A percentile compares a stretch with the other conserved stretches of the same genome.
Conservation (phyloP, 2,797 vertebrate species). For the Chrosomus eos region DNA sequence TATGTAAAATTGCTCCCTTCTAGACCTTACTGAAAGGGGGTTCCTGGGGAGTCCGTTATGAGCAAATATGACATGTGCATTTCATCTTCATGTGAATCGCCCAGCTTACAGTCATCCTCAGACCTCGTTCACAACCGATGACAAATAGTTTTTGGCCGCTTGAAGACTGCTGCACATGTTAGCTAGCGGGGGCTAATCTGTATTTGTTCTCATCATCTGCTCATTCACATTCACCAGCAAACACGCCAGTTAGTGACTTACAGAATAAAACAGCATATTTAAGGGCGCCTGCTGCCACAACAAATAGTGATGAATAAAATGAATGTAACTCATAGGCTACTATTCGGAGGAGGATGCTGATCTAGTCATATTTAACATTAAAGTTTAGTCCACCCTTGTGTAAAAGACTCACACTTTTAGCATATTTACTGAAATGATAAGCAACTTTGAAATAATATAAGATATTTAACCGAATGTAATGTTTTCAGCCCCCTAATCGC, state of each 20-base stretch:
- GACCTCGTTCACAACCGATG: neutral
- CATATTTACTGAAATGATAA: neutral
- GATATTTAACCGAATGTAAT: neutral
- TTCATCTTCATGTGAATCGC: neutral
- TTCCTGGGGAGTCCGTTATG: neutral
- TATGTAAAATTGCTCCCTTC: neutral
- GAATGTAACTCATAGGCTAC: neutral
- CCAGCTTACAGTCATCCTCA: constrained; percentile 17
- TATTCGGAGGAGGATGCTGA: neutral
- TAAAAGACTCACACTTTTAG: neutral
- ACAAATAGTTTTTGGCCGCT: neutral
- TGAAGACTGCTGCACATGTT: constrained; percentile 20
- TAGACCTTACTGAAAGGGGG: neutral
- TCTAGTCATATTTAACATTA: neutral
- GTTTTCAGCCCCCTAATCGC: neutral
- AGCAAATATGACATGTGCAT: neutral
- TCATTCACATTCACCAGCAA: constrained; percentile 26
- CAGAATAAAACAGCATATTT: constrained; percentile 18
- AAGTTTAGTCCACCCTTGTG: neutral
- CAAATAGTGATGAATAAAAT: neutral
- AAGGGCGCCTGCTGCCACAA: constrained; percentile 6
- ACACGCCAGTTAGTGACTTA: constrained; percentile 21
- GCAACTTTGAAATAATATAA: neutral
- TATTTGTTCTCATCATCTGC: constrained; percentile 48
- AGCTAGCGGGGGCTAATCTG: constrained; percentile 12